phyloP scores from a whole-genome alignment of 2,888 invertebrate genomes.

The Drosophila multiciliata region DNA sequence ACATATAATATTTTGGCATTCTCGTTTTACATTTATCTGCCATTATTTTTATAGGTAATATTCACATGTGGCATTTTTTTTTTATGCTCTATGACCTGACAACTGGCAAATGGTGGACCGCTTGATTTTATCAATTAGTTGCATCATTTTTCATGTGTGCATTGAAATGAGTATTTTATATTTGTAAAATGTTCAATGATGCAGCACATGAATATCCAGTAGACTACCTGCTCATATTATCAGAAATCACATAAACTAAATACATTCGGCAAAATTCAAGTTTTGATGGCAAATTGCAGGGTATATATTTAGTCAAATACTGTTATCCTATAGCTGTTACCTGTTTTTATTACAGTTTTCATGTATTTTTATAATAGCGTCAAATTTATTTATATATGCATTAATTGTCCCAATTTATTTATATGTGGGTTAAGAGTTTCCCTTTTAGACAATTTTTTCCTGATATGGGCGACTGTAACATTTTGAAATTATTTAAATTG shows the following conservation, averaged over 20 bases:
- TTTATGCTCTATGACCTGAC: constrained; percentile 52
- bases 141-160: constrained; percentile 37
- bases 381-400: constrained; percentile 59
- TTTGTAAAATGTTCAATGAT: background rate
- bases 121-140: constrained; percentile 57
- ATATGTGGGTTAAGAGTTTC: constrained; percentile 16
- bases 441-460: background rate
- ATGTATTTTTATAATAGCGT: constrained; percentile 38
- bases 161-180: constrained; percentile 4
- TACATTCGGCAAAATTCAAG: background rate
- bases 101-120: constrained; percentile 44
- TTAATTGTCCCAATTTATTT: constrained; percentile 59
- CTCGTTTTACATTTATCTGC: constrained; percentile 9
- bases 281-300: background rate
- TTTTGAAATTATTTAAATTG: constrained; percentile 5
- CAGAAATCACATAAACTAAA: no score
- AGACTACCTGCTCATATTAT: background rate
- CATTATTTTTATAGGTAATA: constrained; percentile 46
- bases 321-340: background rate
- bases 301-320: constrained; percentile 2
- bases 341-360: background rate
- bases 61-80: constrained; percentile 49
- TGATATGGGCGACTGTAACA: background rate
- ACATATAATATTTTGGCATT: constrained; percentile 33
- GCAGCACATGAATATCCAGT: background rate